Base-by-base conservation (phyloP, 2,888 invertebrate genomes). In the Gonocerus acuteangulatus region DNA sequence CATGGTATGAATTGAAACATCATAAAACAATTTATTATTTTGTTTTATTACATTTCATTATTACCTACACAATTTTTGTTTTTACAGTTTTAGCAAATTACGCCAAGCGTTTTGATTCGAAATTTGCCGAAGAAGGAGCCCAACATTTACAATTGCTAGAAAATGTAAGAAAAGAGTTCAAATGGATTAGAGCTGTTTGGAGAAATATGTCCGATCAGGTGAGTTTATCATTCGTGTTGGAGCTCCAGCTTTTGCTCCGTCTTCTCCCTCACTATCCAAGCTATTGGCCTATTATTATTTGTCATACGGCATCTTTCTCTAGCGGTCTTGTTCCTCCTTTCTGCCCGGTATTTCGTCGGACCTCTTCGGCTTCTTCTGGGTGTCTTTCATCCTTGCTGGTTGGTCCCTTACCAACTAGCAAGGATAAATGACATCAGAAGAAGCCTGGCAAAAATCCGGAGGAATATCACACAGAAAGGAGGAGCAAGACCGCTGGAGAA, bases 151-250 rank as follows among this genome's bases (percentile, higher is more conserved):
- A 79, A 47, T 68, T 81, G 16, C 73, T 86, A 49, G 82, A 84
- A 34, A 72, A 72, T 1, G 70, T 82, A 67, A 86, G 85, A 71
- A 82, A 81, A 65, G 82, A 87, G 71, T 86, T 83, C 71, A 80
- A 77, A 48, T 61, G 70, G 59, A 66, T 75, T 51, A 69, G 76
- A 57, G 70, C 71, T 42, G 67, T 74, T 18, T 77, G 75, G 75
- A 68, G 72, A 18, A 67, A 71, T 70, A 66, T 79, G 65, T 76
- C 72, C 64, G 78, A 79, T 65, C 73, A 75, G 66, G 74, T 78
- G 74, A 62, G 45, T 51, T 49, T 7, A 7, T 19, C 13, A 47
- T 39, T 39, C 39, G 4, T 39, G 4, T 39, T 39, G 9, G 27
- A 27, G 9, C 27, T n/a, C n/a, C n/a, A n/a, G n/a, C n/a, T n/a